A percentile compares a stretch with the other conserved stretches of the same genome.
Evolutionary conservation across 2,888 invertebrate genomes (phyloP).

Genomic region (Andrena bicolor): DNA sequence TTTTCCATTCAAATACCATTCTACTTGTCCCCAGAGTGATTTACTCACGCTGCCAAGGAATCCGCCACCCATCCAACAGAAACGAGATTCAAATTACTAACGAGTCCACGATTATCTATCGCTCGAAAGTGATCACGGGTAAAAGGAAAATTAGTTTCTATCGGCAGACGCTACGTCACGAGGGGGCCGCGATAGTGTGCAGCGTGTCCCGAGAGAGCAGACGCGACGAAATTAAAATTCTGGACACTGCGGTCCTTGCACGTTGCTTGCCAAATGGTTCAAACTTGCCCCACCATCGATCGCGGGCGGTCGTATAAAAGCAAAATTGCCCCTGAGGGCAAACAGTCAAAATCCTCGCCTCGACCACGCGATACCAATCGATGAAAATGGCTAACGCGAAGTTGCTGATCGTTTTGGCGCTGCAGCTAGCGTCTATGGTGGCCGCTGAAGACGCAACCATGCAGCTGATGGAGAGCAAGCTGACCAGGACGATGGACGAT

Average conservation of each 20-base stretch:
- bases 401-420: conserved; percentile 38
- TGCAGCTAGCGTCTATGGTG: conserved; percentile 16
- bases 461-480: conserved; percentile 72
- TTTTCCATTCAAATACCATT: no score
- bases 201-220: conserved; percentile 33
- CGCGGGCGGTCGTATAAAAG: conserved; percentile 79
- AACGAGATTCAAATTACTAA: neutral
- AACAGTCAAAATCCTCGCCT: conserved; percentile 79
- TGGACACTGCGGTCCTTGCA: conserved; percentile 72
- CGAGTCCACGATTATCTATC: neutral
- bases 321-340: conserved; percentile 77
- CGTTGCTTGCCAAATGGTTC: conserved; percentile 84
- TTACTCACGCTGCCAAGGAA: neutral
- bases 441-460: conserved; percentile 37
- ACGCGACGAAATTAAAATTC: conserved; percentile 81
- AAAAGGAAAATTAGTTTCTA: conserved; percentile 79
- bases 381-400: conserved; percentile 54
- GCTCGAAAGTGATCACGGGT: conserved; percentile 78
- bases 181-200: conserved; percentile 17
- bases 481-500: conserved; percentile 78
- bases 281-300: conserved; percentile 80
- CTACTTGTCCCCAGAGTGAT: no score
- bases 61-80: neutral
- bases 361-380: conserved; percentile 47
- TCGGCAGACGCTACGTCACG: conserved; percentile 53